Conservation (phyloP, 2,113 vertebrate genomes). For the Psittacula cyanocephala region DNA sequence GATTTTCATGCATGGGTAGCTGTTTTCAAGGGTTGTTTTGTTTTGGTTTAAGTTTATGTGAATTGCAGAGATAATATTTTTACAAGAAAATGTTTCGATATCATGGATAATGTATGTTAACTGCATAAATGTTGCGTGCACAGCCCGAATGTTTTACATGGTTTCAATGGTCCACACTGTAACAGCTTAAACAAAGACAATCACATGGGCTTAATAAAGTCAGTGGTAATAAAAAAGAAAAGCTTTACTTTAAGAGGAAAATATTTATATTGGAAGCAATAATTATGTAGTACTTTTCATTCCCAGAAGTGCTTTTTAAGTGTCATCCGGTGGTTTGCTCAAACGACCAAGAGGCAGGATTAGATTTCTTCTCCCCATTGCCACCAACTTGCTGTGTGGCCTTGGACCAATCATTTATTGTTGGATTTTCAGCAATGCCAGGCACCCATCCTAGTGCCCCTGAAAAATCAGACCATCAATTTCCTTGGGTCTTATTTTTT, state of each 20-base stretch:
- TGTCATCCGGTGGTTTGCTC: slow-evolving; percentile 38
- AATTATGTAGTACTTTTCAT: slow-evolving; percentile 50
- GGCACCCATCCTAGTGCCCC: not conserved
- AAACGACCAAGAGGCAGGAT: not conserved
- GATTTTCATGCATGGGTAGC: not conserved
- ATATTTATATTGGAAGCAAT: slow-evolving; percentile 66
- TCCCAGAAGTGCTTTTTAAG: slow-evolving; percentile 48
- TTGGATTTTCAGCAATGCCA: not conserved
- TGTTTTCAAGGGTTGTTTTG: not conserved
- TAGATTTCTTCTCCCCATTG: slow-evolving; percentile 20
- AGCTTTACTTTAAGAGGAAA: slow-evolving; percentile 53
- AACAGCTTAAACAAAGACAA: slow-evolving; percentile 60
- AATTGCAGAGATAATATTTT: slow-evolving; percentile 5
- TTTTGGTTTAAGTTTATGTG: not conserved
- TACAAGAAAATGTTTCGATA: slow-evolving; percentile 16
- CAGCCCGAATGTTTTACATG: not conserved
- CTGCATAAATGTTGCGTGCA: not conserved
- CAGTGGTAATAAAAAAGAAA: slow-evolving; percentile 56
- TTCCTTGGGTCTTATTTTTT: not conserved
- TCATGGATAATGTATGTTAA: not conserved
- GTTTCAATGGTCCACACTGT: not conserved
- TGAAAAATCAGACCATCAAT: not conserved
- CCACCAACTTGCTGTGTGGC: slow-evolving; percentile 32
- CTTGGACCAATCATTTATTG: not conserved
- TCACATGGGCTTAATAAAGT: slow-evolving; percentile 64